Conservation (phyloP, 2,113 vertebrate genomes). For the Gymnorhina tibicen region DNA sequence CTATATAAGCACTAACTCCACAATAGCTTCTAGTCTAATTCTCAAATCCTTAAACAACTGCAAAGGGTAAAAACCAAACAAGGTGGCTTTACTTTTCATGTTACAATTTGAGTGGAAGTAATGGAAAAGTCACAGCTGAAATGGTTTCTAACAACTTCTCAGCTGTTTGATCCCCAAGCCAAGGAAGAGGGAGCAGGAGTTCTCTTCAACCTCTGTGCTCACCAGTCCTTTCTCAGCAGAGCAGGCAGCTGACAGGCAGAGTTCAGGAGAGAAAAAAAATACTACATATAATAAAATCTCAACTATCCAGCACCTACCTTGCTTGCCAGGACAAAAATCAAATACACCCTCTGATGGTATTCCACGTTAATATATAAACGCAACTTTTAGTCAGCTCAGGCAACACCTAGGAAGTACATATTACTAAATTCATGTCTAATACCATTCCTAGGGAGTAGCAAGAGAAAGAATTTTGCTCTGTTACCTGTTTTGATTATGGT, state of each 20-base stretch:
- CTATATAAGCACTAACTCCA: not conserved
- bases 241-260: not conserved
- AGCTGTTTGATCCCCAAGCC: not conserved
- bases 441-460: not conserved
- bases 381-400: not conserved
- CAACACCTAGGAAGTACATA: not conserved
- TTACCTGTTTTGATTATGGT: slow-evolving; percentile 83
- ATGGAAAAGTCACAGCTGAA: not conserved
- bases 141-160: not conserved
- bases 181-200: not conserved
- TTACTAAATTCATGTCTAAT: not conserved
- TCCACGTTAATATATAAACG: not conserved
- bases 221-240: not conserved
- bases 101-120: not conserved
- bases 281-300: not conserved
- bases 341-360: not conserved
- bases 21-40: not conserved
- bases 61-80: not conserved
- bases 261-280: not conserved
- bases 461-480: not conserved
- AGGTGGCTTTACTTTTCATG: not conserved
- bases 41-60: not conserved
- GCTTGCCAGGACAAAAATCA: not conserved
- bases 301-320: not conserved
- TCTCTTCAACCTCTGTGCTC: not conserved